Percentiles rank a stretch among this genome's conserved stretches.
phyloP scores from a whole-genome alignment of 2,888 invertebrate genomes.

The Rhorus exstirpatorius region DNA sequence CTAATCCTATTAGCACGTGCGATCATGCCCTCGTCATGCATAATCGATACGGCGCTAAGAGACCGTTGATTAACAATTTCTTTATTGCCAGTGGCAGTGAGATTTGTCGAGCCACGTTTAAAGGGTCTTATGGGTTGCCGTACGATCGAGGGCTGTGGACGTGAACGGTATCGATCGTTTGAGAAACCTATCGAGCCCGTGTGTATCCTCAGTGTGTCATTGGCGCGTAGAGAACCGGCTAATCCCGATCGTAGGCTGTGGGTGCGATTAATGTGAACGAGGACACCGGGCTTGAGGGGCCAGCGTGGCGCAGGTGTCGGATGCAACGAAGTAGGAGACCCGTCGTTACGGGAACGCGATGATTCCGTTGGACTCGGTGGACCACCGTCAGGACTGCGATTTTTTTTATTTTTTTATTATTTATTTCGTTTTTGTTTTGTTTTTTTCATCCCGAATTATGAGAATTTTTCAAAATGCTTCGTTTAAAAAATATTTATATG shows the following conservation, averaged over 20 bases:
- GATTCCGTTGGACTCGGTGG: conserved; percentile 83
- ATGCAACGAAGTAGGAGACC: conserved; percentile 72
- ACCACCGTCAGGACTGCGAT: conserved; percentile 86
- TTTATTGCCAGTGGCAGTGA: conserved; percentile 48
- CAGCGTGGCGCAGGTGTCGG: conserved; percentile 90
- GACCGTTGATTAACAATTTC: conserved; percentile 66
- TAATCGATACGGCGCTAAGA: conserved; percentile 71
- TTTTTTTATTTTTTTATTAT: conserved; percentile 49
- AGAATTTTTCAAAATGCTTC: too few species aligned
- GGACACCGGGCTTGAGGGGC: conserved; percentile 95
- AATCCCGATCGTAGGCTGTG: conserved; percentile 88
- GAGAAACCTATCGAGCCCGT: conserved; percentile 69
- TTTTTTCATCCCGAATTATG: neutral
- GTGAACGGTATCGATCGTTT: conserved; percentile 70
- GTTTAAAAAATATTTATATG: too few species aligned
- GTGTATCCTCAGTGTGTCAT: conserved; percentile 76
- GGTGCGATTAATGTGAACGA: conserved; percentile 95
- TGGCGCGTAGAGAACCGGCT: conserved; percentile 75
- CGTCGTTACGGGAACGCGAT: conserved; percentile 77
- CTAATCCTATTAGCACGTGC: conserved; percentile 84
- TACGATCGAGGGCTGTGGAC: conserved; percentile 67
- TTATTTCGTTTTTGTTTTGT: neutral
- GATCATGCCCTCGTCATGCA: conserved; percentile 83
- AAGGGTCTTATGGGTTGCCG: conserved; percentile 72
- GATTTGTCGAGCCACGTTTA: conserved; percentile 63